Percentiles rank a stretch among this genome's conserved stretches.
Evolutionary conservation across 2,888 invertebrate species (phyloP).

Genomic region (Polia nebulosa): DNA sequence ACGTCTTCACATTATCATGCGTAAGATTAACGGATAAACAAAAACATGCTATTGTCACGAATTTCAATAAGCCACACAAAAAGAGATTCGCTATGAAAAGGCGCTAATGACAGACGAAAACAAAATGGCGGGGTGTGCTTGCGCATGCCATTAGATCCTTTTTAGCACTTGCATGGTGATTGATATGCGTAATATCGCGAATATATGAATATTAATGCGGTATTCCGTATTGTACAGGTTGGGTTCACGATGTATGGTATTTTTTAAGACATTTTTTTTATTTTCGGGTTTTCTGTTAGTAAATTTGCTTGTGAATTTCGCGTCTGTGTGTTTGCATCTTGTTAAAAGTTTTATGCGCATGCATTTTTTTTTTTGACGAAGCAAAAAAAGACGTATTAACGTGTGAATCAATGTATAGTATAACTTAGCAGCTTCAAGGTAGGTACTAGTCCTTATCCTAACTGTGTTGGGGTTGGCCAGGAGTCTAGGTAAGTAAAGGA

Average conservation of each 20-base stretch:
- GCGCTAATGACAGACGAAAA: slow-evolving; percentile 88
- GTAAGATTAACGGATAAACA: slow-evolving; percentile 82
- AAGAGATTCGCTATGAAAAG: slow-evolving; percentile 75
- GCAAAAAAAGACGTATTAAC: not conserved
- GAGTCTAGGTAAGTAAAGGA: no score
- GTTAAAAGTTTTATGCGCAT: slow-evolving; percentile 9
- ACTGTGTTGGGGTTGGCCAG: no score
- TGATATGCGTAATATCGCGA: slow-evolving; percentile 89
- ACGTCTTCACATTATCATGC: slow-evolving; percentile 43
- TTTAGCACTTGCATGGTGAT: slow-evolving; percentile 87
- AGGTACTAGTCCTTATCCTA: no score
- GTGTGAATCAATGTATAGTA: slow-evolving; percentile 32
- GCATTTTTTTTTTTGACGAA: not conserved
- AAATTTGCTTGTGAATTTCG: slow-evolving; percentile 83
- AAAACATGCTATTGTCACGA: slow-evolving; percentile 85
- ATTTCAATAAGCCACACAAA: slow-evolving; percentile 82
- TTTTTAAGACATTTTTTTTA: slow-evolving; percentile 60
- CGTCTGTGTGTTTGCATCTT: slow-evolving; percentile 32
- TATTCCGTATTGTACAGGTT: slow-evolving; percentile 81
- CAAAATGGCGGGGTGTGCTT: slow-evolving; percentile 85
- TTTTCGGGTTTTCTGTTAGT: slow-evolving; percentile 68
- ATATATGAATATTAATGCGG: slow-evolving; percentile 87
- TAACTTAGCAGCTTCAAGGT: no score
- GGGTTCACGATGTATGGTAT: slow-evolving; percentile 77
- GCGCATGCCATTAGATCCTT: slow-evolving; percentile 87